These are phyloP conservation scores for Nyctibius grandis DNA, from an alignment of 2,797 vertebrate genomes.

Conservation along the genomic window DNA sequence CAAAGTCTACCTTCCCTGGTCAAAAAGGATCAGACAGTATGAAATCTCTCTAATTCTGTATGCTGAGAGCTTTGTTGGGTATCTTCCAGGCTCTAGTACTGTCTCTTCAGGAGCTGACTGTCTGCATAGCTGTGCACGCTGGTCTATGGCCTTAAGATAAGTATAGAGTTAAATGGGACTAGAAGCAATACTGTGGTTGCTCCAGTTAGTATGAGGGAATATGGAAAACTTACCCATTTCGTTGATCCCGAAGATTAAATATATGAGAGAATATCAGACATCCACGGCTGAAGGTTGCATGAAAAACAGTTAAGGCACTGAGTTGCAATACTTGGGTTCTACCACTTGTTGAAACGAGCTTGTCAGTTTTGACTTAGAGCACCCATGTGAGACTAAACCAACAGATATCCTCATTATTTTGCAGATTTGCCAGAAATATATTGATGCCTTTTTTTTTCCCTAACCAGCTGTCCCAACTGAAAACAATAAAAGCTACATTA, in stretches of 20 bases:
- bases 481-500: not conserved
- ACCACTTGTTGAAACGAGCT: not conserved
- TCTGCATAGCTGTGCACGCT: not conserved
- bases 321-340: not conserved
- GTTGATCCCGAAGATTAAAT: not conserved
- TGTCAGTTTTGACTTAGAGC: not conserved
- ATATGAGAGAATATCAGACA: not conserved
- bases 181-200: not conserved
- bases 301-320: not conserved
- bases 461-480: not conserved
- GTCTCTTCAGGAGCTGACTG: not conserved
- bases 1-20: not conserved
- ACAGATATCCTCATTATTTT: not conserved
- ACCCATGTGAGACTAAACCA: not conserved
- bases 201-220: not conserved
- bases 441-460: not conserved
- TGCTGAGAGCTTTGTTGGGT: not conserved
- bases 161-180: not conserved
- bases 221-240: not conserved
- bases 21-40: not conserved
- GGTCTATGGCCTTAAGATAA: not conserved
- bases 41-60: not conserved
- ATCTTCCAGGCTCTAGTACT: not conserved
- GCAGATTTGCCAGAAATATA: not conserved
- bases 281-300: not conserved